These are phyloP conservation scores for Phocides pigmalion DNA, from an alignment of 1,140 invertebrate species.

Conservation along the genomic window DNA sequence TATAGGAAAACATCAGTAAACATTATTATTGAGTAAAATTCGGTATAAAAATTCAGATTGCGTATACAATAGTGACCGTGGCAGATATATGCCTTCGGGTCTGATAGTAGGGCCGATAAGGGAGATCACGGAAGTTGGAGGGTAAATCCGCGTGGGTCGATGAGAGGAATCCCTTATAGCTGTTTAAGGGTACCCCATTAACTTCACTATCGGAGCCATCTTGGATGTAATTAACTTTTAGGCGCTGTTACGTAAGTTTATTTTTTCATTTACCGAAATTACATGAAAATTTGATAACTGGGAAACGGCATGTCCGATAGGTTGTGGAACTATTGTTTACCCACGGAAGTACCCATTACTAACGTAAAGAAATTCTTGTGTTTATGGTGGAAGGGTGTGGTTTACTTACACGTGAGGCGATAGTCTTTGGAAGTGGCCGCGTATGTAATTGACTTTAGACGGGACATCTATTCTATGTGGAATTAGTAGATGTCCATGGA, in stretches of 20 bases:
- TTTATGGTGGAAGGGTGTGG: too few relatives aligned
- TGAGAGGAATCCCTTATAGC: slow-evolving; percentile 44
- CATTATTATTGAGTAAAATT: slow-evolving; percentile 10
- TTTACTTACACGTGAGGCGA: too few relatives aligned
- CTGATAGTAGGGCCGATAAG: slow-evolving; percentile 47
- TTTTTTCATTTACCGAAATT: neutral
- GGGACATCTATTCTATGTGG: too few relatives aligned
- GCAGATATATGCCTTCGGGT: slow-evolving; percentile 39
- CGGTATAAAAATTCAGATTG: slow-evolving; percentile 39
- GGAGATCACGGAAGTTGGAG: slow-evolving; percentile 47
- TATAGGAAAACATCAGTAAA: neutral
- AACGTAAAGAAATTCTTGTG: too few relatives aligned
- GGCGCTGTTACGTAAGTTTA: slow-evolving; percentile 2
- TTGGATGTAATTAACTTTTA: slow-evolving; percentile 28
- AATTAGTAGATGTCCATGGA: too few relatives aligned
- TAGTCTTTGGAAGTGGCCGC: too few relatives aligned
- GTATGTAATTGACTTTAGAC: too few relatives aligned
- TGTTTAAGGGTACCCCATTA: slow-evolving; percentile 40
- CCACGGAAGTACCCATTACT: too few relatives aligned
- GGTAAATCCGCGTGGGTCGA: slow-evolving; percentile 44
- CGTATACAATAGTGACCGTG: slow-evolving; percentile 33
- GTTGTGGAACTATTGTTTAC: too few relatives aligned
- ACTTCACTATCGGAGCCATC: slow-evolving; percentile 28
- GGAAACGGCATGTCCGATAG: too few relatives aligned
- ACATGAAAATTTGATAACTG: too few relatives aligned